Evolutionary conservation across 2,888 invertebrate genomes (phyloP).

Genomic region (Hartigia nigra): DNA sequence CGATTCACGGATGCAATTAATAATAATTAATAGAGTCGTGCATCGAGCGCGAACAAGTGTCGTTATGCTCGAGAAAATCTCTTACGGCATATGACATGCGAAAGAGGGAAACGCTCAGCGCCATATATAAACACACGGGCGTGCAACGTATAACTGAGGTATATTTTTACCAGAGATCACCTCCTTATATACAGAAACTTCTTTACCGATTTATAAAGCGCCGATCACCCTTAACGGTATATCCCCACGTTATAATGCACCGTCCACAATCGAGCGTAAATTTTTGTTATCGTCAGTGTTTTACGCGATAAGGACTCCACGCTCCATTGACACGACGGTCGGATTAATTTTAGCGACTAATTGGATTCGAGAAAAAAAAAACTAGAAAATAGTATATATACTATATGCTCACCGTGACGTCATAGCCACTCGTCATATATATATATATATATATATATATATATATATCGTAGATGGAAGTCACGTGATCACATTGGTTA

Average conservation of each 20-base stretch:
- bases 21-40: constrained; percentile 54
- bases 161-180: background rate
- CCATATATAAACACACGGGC: background rate
- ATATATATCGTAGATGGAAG: background rate
- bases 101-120: background rate
- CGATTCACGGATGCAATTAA: constrained; percentile 58
- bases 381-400: background rate
- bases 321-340: constrained; percentile 12
- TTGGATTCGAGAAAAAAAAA: background rate
- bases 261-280: constrained; percentile 4
- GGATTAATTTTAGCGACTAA: background rate
- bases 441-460: background rate
- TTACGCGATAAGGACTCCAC: constrained; percentile 21
- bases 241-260: constrained; percentile 14
- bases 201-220: background rate
- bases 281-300: constrained; percentile 15
- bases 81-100: background rate
- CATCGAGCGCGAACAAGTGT: constrained; percentile 39
- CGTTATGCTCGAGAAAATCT: constrained; percentile 38
- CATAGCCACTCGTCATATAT: background rate
- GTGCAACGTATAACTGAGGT: background rate
- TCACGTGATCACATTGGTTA: background rate
- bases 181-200: background rate
- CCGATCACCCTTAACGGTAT: constrained; percentile 10
- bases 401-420: background rate